Evolutionary conservation across 2,888 invertebrate species (phyloP), one percentile per base, ranked within the genome.

Genomic region (Cephus sareptanus): DNA sequence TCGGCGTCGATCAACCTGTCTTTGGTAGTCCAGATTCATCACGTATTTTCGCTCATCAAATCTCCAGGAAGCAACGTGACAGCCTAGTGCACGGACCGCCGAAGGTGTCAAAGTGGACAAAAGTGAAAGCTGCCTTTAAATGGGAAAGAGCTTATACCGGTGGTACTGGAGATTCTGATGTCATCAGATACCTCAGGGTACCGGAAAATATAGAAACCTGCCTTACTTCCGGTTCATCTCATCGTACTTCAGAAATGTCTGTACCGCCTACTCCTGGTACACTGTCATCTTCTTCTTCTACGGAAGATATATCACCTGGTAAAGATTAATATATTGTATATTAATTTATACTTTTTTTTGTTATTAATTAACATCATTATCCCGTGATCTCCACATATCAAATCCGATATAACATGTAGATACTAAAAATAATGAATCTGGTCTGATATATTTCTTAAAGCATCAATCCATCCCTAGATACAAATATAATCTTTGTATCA

Each of bases 41-140:
- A 12, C 71, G 34, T 4, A 15, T 23, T 13, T 71, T 71, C 6
- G 31, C 33, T 71, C 33, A 34, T 31, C 71, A 71, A 34, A 30
- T 31, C 33, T 33, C 71, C 33, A 33, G 33, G 31, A 71, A 71
- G 71, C 31, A 34, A 12, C 71, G 71, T 33, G 73, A 68, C 23
- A 75, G 40, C 56, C 75, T 76, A 34, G 79, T 81, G 13, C 74
- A 80, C 4, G 90, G 90, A n/a, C 83, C 87, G 78, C 93, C 95
- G 0, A 95, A 95, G 87, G 94, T 96, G 75, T 97, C 97, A 0
- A 97, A 97, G 89, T 97, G 97, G 97, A 97, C 96, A 0, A 95
- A 95, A 92, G 97, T 97, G 13, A 97, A 97, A 91, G 96, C 97
- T 74, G 97, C 97, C 23, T 96, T 97, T 86, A 96, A 96, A 85